Evolutionary conservation across 2,113 vertebrate genomes (phyloP).

Genomic region (Promerops cafer): DNA sequence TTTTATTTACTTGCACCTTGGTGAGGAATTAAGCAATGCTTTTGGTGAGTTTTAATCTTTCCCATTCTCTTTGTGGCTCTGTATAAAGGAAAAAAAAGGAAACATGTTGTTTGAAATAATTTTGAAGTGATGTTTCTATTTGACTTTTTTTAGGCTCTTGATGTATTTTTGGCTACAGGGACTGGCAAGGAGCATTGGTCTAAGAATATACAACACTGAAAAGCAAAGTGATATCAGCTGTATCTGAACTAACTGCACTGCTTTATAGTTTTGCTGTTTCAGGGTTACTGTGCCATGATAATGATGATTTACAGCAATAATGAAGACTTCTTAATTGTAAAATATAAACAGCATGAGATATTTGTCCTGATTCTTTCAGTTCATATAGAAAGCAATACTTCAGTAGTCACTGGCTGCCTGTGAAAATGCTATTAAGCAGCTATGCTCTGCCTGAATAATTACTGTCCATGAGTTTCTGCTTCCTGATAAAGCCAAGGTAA

Average conservation of each 20-base stretch:
- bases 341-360: not conserved
- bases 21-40: constrained; percentile 19
- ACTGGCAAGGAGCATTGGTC: not conserved
- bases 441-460: not conserved
- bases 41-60: constrained; percentile 46
- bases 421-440: not conserved
- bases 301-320: not conserved
- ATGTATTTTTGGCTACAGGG: constrained; percentile 46
- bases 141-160: constrained; percentile 43
- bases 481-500: not conserved
- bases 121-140: constrained; percentile 55
- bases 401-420: not conserved
- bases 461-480: not conserved
- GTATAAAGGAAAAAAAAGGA: not conserved
- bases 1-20: constrained; percentile 51
- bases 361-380: not conserved
- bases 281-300: not conserved
- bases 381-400: not conserved
- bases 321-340: not conserved
- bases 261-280: not conserved
- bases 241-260: not conserved
- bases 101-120: constrained; percentile 33
- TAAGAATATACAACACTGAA: constrained; percentile 38
- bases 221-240: not conserved
- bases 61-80: constrained; percentile 33